Evolutionary conservation across 2,888 invertebrate species (phyloP).

Genomic region (Punctoribates punctum): DNA sequence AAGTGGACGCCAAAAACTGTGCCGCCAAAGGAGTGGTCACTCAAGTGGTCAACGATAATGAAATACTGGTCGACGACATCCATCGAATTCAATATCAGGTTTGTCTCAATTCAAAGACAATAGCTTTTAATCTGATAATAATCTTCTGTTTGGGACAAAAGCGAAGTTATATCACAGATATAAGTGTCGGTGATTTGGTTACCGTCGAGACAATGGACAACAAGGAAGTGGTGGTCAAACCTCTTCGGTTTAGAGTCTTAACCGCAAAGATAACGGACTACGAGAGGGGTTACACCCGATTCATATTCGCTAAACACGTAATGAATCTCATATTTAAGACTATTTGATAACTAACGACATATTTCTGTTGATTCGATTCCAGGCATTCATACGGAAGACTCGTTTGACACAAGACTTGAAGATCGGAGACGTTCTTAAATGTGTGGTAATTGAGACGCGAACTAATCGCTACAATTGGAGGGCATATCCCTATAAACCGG

Average conservation of each 20-base stretch:
- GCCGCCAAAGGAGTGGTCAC: background rate
- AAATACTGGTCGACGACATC: background rate
- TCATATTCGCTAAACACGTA: slow-evolving; percentile 13
- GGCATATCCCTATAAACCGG: background rate
- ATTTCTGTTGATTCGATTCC: background rate
- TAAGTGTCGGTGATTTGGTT: slow-evolving; percentile 1
- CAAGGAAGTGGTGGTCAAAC: background rate
- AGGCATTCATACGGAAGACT: slow-evolving; percentile 5
- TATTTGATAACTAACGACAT: background rate
- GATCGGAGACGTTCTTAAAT: background rate
- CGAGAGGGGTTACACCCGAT: background rate
- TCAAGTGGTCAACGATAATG: background rate
- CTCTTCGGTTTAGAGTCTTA: slow-evolving; percentile 1
- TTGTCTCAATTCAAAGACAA: background rate
- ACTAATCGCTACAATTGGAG: slow-evolving; percentile 17
- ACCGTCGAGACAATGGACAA: background rate
- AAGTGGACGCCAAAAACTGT: background rate
- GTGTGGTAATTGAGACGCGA: background rate
- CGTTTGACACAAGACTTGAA: background rate
- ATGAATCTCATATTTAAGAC: background rate
- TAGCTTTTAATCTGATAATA: background rate
- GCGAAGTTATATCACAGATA: background rate
- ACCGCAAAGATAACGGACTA: slow-evolving; percentile 6
- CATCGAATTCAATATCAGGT: background rate
- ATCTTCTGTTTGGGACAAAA: too few species aligned